Conservation (phyloP, 1,140 invertebrate species). For the Paraescarpia echinospica region DNA sequence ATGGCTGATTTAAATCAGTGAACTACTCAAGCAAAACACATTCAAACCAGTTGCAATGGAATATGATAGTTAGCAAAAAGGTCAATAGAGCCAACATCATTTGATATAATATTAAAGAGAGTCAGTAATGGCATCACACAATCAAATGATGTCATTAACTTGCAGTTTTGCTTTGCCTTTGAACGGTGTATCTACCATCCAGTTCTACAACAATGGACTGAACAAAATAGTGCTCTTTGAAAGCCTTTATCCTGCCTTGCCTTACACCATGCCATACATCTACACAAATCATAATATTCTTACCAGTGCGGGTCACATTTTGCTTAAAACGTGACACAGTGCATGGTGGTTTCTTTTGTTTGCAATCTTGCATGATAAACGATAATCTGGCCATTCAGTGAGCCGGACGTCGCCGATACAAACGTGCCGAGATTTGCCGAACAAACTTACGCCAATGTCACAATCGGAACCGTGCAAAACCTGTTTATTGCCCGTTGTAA, state of each 20-base stretch:
- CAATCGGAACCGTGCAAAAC: not conserved
- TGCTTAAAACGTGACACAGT: not conserved
- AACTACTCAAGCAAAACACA: not conserved
- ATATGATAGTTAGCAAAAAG: not conserved
- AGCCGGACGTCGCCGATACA: not conserved
- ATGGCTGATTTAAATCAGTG: not conserved
- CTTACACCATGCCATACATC: not conserved
- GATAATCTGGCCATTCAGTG: not conserved
- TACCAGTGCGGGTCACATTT: not conserved
- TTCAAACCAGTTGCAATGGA: not conserved
- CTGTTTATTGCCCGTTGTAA: not conserved
- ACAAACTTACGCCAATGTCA: conserved; percentile 5
- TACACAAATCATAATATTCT: not conserved
- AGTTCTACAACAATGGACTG: not conserved
- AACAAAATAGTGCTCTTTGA: not conserved
- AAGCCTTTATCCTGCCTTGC: not conserved
- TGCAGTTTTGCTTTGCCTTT: not conserved
- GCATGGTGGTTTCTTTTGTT: not conserved
- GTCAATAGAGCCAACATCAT: not conserved
- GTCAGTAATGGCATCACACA: not conserved
- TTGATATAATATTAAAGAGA: not conserved
- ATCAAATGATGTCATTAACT: not conserved
- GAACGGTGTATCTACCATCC: not conserved
- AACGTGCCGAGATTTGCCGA: not conserved
- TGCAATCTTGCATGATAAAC: not conserved